Base-by-base conservation (phyloP, 2,888 invertebrate species). In the Mellilla xanthometata region DNA sequence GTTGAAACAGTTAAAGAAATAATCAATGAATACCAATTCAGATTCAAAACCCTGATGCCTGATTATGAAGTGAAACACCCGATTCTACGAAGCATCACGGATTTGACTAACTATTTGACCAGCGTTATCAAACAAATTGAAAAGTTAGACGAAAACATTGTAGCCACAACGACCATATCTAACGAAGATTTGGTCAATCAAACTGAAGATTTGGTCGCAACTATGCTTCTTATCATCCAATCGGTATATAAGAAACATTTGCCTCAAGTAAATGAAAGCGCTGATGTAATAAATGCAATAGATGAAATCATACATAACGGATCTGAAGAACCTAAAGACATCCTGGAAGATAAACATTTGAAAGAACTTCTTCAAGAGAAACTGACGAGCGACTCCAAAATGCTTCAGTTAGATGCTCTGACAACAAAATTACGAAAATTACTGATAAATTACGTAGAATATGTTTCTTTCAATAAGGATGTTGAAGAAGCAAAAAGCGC, bases 291-390 rank as follows among this genome's bases (percentile, higher is more conserved):
- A 3, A 69, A 72, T 30, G 81, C 82, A 12, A 81, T 83, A 22
- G 79, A 82, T 39, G 81, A 81, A 59, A 73, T 83, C 4, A 79
- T 83, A 48, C 76, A 82, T 7, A 76, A 34, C 27, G 56, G 72
- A 26, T 75, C 75, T 12, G 81, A 86, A 30, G 81, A 83, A 48
- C 78, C 90, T 1, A 91, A 91, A 27, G 91, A 91, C 33, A 80
- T 90, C 27, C 64, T 92, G 7, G 84, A 91, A 69, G 92, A 93
- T 11, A 91, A 92, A 62, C 94, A 94, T 78, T 85, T 96, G 32
- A 95, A 93, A 60, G 90, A 91, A 42, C 90, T 91, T 58, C 79
- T 96, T 29, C 82, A 93, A 19, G 91, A 92, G 2, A 92, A 92
- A 58, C 69, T 97, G 5, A 76, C 86, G 0, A 74, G 71, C 10